Evolutionary conservation across 2,113 vertebrate species (phyloP), one percentile per base, ranked within the genome.

Genomic region (Hyla sarda): DNA sequence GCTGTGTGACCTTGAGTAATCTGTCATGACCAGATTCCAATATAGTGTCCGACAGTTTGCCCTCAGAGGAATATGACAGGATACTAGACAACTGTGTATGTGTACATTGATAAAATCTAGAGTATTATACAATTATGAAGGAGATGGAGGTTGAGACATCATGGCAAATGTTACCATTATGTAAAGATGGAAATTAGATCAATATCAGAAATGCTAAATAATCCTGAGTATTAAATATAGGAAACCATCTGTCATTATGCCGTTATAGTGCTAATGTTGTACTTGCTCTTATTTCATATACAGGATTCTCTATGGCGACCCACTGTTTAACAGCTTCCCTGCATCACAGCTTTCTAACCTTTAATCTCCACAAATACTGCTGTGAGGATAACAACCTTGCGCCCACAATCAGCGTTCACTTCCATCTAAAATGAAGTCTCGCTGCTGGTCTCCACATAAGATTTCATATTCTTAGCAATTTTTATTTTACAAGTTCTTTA

Each of bases 281-380:
- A 81, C 10, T 47, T 58, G 10, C 54, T 37, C 34, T 25, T 65
- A 81, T 81, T 81, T 23, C 23, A 10, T 37, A 69, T 41, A 37
- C 19, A 11, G 28, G 17, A 78, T 78, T 78, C 75, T 56, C 54
- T 47, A 62, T 45, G 32, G 54, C 8, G 23, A 41, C 56, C n/a
- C 34, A 65, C 56, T 65, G 34, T 41, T 65, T 62, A 81, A 41
- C 78, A 81, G 78, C 78, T 2, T 81, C 58, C 78, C 56, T 65
- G 78, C 54, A 81, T 81, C 78, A 81, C 56, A 47, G 78, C 56
- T 81, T 47, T 81, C 78, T 81, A 81, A 81, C 78, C 78, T 47
- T 81, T 65, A 81, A 81, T 81, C 78, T 81, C 58, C 60, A 47
- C 58, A 81, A 28, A 81, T n/a, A 19, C 78, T 81, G 78, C 58